phyloP scores from a whole-genome alignment of 1,140 invertebrate species.

The Apis mellifera region Amel_HAv3.1 CM009945.2:8554001-8554500 shows the following conservation, averaged over 20 bases:
- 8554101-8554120: conserved; percentile 11
- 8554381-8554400: conserved; percentile 20
- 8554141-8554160: neutral
- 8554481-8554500: conserved; percentile 65
- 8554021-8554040: conserved; percentile 73
- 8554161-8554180: neutral
- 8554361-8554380: neutral
- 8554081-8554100: conserved; percentile 47
- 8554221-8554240: too few species aligned
- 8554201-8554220: too few species aligned
- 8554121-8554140: neutral
- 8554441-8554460: conserved; percentile 68
- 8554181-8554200: too few species aligned
- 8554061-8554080: conserved; percentile 69
- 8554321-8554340: too few species aligned
- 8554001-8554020: conserved; percentile 70
- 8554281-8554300: too few species aligned
- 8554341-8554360: too few species aligned
- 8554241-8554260: too few species aligned
- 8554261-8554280: too few species aligned
- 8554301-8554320: too few species aligned
- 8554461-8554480: conserved; percentile 67
- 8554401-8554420: conserved; percentile 47
- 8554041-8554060: conserved; percentile 70
- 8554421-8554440: conserved; percentile 55